Evolutionary conservation across 1,140 invertebrate species (phyloP).

Genomic region (Whitmania pigra): DNA sequence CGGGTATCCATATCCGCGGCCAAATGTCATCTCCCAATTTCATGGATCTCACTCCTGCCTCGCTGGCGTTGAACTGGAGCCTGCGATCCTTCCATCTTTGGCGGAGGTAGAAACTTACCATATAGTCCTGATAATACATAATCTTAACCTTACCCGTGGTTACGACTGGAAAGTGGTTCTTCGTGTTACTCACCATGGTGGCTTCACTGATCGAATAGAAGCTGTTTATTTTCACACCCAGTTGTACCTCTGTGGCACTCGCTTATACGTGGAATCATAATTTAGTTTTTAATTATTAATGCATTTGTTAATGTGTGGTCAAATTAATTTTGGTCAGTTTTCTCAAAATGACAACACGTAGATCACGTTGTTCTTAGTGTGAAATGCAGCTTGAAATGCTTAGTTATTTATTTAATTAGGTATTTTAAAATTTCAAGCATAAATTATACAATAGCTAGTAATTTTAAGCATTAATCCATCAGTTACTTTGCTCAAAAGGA

Average conservation of each 20-base stretch:
- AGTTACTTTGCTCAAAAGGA: too few species aligned
- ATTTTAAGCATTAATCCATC: too few species aligned
- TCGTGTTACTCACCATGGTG: constrained; percentile 23
- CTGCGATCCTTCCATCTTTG: constrained; percentile 38
- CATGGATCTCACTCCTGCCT: constrained; percentile 32
- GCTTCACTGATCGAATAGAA: constrained; percentile 27
- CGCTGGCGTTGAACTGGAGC: constrained; percentile 27
- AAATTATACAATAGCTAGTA: too few species aligned
- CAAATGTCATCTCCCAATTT: constrained; percentile 64
- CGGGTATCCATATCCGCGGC: constrained; percentile 70
- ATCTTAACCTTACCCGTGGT: neutral
- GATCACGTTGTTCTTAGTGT: too few species aligned
- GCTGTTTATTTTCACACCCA: constrained; percentile 26
- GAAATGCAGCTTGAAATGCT: too few species aligned
- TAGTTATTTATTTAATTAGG: too few species aligned
- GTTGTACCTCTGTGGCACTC: constrained; percentile 23
- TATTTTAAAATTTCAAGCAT: too few species aligned
- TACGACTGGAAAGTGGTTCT: neutral
- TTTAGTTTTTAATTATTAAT: neutral
- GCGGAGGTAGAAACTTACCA: constrained; percentile 37
- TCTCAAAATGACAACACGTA: too few species aligned
- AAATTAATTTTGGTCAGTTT: too few species aligned
- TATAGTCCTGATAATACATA: constrained; percentile 35
- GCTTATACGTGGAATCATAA: constrained; percentile 14
- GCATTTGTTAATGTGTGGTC: too few species aligned